Base-by-base conservation (phyloP, 2,888 invertebrate species). In the Sthenelais limicola region DNA sequence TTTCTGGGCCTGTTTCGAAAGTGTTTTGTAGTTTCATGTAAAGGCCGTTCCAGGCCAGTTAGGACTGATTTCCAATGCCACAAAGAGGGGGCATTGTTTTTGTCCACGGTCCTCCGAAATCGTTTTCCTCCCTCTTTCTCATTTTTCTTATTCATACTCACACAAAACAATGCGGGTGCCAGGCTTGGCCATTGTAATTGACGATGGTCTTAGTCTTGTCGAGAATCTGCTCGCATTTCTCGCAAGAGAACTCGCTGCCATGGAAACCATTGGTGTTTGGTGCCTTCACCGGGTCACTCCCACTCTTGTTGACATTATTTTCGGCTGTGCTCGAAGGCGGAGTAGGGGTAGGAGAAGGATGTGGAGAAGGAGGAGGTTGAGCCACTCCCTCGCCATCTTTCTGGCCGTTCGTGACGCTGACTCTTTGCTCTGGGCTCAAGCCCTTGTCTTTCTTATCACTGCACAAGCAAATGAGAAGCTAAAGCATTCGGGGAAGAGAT, bases 101-200 rank as follows among this genome's bases (percentile, higher is more conserved):
- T n/a, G n/a, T n/a, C n/a, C n/a, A n/a, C n/a, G n/a, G n/a, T n/a
- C n/a, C n/a, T n/a, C n/a, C n/a, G n/a, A n/a, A n/a, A n/a, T n/a
- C n/a, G n/a, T n/a, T n/a, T n/a, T n/a, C n/a, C n/a, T n/a, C n/a
- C n/a, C n/a, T n/a, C n/a, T n/a, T n/a, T n/a, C n/a, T n/a, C n/a
- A n/a, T n/a, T n/a, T n/a, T n/a, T n/a, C n/a, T n/a, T n/a, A n/a
- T 18, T 38, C 12, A 54, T 71, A 71, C 71, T 71, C 54, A 71
- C 95, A 98, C 98, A 91, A 98, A 98, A 88, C 98, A 98, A 83
- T 96, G 94, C 1, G 95, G 94, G 90, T 98, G 98, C 96, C 97
- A 98, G 51, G 98, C 91, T 89, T 97, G 96, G 75, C 98, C 98
- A 84, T 95, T 95, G 0, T 97, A 96, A 88, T 98, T 98, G 68